These are phyloP conservation scores for Phoxinus dragarum DNA, from an alignment of 2,797 vertebrate species.

Conservation along the genomic window DNA sequence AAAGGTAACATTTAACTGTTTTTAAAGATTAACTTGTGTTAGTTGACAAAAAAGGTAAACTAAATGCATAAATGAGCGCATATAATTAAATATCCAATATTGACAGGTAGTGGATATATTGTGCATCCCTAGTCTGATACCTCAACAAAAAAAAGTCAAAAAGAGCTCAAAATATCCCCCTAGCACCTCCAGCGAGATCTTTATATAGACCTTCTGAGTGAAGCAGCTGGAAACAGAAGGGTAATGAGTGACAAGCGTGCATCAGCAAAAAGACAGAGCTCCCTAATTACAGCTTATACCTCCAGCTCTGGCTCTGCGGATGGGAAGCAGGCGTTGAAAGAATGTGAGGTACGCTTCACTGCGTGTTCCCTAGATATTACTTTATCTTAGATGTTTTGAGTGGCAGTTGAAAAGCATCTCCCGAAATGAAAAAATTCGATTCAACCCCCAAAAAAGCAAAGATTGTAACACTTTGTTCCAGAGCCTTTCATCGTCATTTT, in stretches of 20 bases:
- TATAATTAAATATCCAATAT: not conserved
- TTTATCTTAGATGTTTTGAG: slow-evolving; percentile 39
- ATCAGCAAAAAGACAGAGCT: slow-evolving; percentile 42
- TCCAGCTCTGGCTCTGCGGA: slow-evolving; percentile 18
- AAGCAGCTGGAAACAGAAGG: slow-evolving; percentile 30
- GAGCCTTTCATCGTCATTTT: slow-evolving; percentile 12
- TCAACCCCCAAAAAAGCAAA: slow-evolving; percentile 33
- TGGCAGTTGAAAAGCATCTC: slow-evolving; percentile 31
- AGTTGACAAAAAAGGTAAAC: not conserved
- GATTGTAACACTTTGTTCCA: slow-evolving; percentile 34
- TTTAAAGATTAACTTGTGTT: not conserved
- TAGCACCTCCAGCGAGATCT: slow-evolving; percentile 38
- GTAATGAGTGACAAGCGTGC: slow-evolving; percentile 45
- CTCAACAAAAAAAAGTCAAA: slow-evolving; percentile 14
- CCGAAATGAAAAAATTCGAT: slow-evolving; percentile 17
- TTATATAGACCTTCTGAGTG: slow-evolving; percentile 39
- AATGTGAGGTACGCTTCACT: slow-evolving; percentile 17
- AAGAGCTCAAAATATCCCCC: slow-evolving; percentile 6
- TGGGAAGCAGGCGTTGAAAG: slow-evolving; percentile 15
- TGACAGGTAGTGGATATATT: not conserved
- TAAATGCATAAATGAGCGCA: not conserved
- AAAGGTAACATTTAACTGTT: not conserved
- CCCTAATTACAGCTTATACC: slow-evolving; percentile 35
- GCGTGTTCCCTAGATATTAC: slow-evolving; percentile 25
- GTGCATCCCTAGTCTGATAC: not conserved